Base-by-base conservation (phyloP, 2,888 invertebrate species). In the Ditylenchus weischeri region DNA sequence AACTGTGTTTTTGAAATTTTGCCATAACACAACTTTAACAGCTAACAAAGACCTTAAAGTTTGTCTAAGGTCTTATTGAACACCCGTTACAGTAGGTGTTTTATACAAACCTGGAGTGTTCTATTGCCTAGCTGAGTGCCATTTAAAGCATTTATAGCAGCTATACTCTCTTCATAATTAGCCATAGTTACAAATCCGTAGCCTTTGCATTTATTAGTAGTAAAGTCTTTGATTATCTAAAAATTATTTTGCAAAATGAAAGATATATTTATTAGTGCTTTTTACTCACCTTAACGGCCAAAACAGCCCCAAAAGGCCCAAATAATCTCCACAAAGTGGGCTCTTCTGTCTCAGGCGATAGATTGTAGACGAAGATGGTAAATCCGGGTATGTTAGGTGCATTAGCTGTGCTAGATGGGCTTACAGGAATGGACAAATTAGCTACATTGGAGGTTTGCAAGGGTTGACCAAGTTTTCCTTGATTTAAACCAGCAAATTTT, bases 111-210 rank as follows among this genome's bases (percentile, higher is more conserved):
- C 88, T 94, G 94, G 84, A 94, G 88, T 81, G 93, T 92, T 81
- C 94, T 90, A 86, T 92, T 93, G 83, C 92, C 92, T 83, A 95
- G 88, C 81, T 92, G 91, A 86, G 93, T 93, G 83, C 94, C 94
- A 86, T 95, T 94, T 84, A 95, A 88, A 75, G 92, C 92, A 86
- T 93, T 92, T 84, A 94, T 94, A 79, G 95, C 94, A 81, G 92
- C 91, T 74, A 93, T 90, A 70, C 94, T 92, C 86, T 95, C 94
- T 83, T 94, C 93, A 84, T 95, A 94, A 86, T 93, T 93, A 84
- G 93, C 93, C 94, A 95, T 95, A 75, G 93, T 93, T 78, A 95
- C 93, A 86, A 94, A 94, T 78, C 93, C 95, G 86, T 93, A 95
- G 74, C 95, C 95, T 88, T 93, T 94, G 87, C 94, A 94, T 86